phyloP scores from a whole-genome alignment of 2,797 vertebrate genomes.

The Xenopus petersii region DNA sequence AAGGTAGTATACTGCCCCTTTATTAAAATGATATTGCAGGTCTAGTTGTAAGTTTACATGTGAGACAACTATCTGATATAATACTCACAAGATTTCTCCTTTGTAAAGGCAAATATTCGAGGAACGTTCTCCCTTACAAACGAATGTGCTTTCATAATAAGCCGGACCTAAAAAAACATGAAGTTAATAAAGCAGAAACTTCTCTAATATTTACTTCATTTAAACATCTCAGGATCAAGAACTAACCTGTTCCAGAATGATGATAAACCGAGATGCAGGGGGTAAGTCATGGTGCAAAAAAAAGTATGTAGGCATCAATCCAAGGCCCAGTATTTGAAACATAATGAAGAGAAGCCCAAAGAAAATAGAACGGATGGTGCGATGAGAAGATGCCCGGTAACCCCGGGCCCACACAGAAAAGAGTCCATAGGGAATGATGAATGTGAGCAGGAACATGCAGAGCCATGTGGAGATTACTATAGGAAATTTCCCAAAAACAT shows the following conservation, averaged over 20 bases:
- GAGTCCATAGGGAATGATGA: slow-evolving; percentile 79
- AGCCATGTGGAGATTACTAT: slow-evolving; percentile 85
- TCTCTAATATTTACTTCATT: background rate
- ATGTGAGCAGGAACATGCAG: slow-evolving; percentile 82
- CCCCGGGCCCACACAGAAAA: slow-evolving; percentile 79
- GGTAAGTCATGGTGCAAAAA: slow-evolving; percentile 77
- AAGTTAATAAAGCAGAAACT: slow-evolving; percentile 2
- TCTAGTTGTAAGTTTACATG: no score
- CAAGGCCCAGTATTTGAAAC: slow-evolving; percentile 80
- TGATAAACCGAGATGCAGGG: slow-evolving; percentile 84
- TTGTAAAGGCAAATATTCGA: slow-evolving; percentile 66
- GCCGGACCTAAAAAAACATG: slow-evolving; percentile 74
- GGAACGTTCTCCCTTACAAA: slow-evolving; percentile 89
- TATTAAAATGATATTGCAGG: no score
- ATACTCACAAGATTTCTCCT: slow-evolving; percentile 77
- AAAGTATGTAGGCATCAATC: slow-evolving; percentile 78
- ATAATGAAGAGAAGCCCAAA: slow-evolving; percentile 71
- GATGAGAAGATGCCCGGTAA: slow-evolving; percentile 65
- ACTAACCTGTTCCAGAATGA: slow-evolving; percentile 88
- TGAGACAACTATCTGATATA: background rate
- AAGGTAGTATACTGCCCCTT: no score
- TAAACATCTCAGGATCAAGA: background rate
- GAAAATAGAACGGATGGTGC: slow-evolving; percentile 62
- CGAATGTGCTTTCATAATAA: slow-evolving; percentile 91
- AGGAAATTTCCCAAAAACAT: slow-evolving; percentile 83